Conservation (phyloP, 2,113 vertebrate genomes). For the Bagarius yarrelli region DNA sequence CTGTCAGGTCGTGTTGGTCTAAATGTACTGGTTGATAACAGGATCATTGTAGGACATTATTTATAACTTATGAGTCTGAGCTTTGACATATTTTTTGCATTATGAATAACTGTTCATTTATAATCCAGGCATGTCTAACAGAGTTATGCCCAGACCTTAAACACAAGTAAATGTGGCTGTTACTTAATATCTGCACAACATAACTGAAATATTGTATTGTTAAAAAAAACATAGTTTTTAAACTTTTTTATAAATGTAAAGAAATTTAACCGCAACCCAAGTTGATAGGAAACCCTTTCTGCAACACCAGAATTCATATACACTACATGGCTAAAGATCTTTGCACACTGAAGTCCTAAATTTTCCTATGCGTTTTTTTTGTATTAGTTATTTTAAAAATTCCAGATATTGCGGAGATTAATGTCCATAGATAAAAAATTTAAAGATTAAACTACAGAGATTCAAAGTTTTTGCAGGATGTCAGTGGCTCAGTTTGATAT, state of each 20-base stretch:
- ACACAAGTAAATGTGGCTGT: neutral
- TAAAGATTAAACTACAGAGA: no score
- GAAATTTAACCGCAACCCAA: neutral
- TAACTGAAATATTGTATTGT: neutral
- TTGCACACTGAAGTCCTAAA: neutral
- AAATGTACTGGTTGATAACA: slow-evolving; percentile 26
- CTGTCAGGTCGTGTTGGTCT: slow-evolving; percentile 22
- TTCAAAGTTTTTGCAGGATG: no score
- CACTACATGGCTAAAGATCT: neutral
- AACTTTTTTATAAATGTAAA: neutral
- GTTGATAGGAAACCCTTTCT: neutral
- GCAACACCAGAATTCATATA: neutral
- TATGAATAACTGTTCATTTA: neutral
- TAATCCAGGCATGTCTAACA: neutral
- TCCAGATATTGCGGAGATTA: no score
- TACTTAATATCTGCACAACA: no score
- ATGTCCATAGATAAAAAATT: no score
- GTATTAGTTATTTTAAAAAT: no score
- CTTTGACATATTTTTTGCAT: neutral
- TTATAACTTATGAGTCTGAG: neutral
- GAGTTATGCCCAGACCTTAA: neutral
- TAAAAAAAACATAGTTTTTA: neutral
- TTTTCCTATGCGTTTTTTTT: no score
- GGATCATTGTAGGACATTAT: neutral
- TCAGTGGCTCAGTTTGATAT: no score